Conservation (phyloP, 2,888 invertebrate genomes). For the Clivina fossor region DNA sequence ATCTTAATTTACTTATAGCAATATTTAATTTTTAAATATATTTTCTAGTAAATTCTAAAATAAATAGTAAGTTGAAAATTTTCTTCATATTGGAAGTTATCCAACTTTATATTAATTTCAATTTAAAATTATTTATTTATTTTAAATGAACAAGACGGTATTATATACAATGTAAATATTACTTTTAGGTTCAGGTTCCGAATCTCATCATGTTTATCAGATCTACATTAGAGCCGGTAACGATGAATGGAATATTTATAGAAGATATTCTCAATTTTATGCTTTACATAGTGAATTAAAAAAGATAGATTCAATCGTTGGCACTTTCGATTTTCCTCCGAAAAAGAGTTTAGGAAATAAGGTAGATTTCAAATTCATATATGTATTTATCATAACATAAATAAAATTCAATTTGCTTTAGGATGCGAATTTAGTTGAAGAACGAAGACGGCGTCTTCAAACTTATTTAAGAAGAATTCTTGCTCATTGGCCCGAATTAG, state of each 20-base stretch:
- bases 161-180: no score
- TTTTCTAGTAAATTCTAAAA: no score
- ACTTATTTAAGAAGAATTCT: slow-evolving; percentile 84
- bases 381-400: neutral
- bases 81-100: no score
- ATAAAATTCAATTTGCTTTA: slow-evolving; percentile 45
- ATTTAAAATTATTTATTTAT: no score
- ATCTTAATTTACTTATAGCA: no score
- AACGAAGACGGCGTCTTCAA: slow-evolving; percentile 80
- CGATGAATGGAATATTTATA: slow-evolving; percentile 95
- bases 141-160: no score
- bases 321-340: slow-evolving; percentile 88
- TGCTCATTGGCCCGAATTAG: slow-evolving; percentile 76
- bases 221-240: slow-evolving; percentile 75
- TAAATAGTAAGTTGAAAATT: no score
- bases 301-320: slow-evolving; percentile 77
- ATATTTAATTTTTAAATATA: no score
- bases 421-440: slow-evolving; percentile 85
- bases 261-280: slow-evolving; percentile 91
- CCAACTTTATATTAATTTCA: no score
- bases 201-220: slow-evolving; percentile 88
- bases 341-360: slow-evolving; percentile 93
- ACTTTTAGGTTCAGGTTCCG: slow-evolving; percentile 62
- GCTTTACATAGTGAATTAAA: slow-evolving; percentile 81
- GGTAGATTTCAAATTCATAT: slow-evolving; percentile 57